Percentiles rank a stretch among this genome's conserved stretches.
Conservation (phyloP, 2,113 vertebrate species). For the Benitochromis conjunctus region DNA sequence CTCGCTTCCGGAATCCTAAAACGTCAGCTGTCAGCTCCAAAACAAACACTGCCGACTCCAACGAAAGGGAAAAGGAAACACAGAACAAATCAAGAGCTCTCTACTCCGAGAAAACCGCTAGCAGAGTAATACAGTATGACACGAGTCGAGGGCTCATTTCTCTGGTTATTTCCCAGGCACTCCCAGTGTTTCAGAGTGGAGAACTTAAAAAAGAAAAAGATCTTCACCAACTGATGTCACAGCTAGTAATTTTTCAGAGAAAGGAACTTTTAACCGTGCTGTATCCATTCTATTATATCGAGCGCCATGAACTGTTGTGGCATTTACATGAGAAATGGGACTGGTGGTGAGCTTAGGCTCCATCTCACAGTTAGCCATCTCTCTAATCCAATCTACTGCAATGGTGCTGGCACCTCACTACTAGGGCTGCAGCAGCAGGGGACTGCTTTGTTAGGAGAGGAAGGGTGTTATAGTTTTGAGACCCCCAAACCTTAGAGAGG, state of each 20-base stretch:
- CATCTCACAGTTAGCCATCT: conserved; percentile 78
- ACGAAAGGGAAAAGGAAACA: conserved; percentile 42
- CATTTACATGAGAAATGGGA: conserved; percentile 91
- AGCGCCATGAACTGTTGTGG: conserved; percentile 78
- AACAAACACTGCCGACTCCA: conserved; percentile 62
- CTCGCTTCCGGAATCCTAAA: conserved; percentile 52
- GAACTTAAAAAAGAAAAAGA: conserved; percentile 32
- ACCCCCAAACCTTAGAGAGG: conserved; percentile 77
- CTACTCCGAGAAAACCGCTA: conserved; percentile 26
- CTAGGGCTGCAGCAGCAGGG: conserved; percentile 83
- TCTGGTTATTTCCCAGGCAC: conserved; percentile 61
- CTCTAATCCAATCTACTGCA: conserved; percentile 90
- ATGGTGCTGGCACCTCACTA: conserved; percentile 74
- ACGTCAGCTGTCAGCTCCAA: conserved; percentile 62
- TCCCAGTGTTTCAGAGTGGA: conserved; percentile 57
- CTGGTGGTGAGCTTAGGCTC: conserved; percentile 77
- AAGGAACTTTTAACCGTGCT: conserved; percentile 78
- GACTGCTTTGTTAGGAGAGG: conserved; percentile 81
- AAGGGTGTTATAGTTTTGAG: conserved; percentile 80
- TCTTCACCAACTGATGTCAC: conserved; percentile 63
- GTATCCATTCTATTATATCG: conserved; percentile 81
- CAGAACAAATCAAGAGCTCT: conserved; percentile 37
- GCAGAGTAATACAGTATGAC: conserved; percentile 49
- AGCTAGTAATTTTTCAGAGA: conserved; percentile 82
- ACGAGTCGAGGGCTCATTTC: conserved; percentile 41